These are phyloP conservation scores for Xylota sylvarum DNA, from an alignment of 2,888 invertebrate species.

Conservation along the genomic window DNA sequence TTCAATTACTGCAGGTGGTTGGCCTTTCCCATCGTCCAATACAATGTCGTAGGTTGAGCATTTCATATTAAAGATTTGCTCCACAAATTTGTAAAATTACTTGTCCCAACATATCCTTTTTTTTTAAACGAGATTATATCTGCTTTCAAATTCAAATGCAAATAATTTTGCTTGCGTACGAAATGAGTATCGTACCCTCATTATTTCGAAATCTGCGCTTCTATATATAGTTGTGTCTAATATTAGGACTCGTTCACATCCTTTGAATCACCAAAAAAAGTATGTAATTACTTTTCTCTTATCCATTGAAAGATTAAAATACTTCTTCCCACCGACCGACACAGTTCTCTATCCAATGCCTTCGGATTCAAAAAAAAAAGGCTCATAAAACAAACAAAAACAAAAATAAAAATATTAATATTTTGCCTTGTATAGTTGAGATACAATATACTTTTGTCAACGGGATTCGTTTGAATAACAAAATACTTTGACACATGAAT, in stretches of 20 bases:
- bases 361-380: neutral
- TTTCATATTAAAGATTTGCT: constrained; percentile 6
- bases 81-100: neutral
- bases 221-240: neutral
- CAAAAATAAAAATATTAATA: constrained; percentile 8
- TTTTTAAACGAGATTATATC: neutral
- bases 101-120: too few species aligned
- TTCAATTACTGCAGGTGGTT: constrained; percentile 14
- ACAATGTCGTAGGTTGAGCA: neutral
- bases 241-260: neutral
- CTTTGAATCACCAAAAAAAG: neutral
- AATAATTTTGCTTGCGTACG: neutral
- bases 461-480: constrained; percentile 40
- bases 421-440: neutral
- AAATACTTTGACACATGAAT: constrained; percentile 49
- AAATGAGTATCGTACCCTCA: constrained; percentile 4
- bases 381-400: neutral
- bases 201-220: neutral
- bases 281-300: neutral
- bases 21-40: neutral
- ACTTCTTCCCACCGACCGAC: neutral
- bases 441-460: neutral
- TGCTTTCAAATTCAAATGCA: neutral
- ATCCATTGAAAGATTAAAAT: neutral
- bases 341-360: neutral